Evolutionary conservation across 1,140 invertebrate genomes (phyloP), one percentile per base, ranked within the genome.

Genomic region (Maconellicoccus hirsutus): DNA sequence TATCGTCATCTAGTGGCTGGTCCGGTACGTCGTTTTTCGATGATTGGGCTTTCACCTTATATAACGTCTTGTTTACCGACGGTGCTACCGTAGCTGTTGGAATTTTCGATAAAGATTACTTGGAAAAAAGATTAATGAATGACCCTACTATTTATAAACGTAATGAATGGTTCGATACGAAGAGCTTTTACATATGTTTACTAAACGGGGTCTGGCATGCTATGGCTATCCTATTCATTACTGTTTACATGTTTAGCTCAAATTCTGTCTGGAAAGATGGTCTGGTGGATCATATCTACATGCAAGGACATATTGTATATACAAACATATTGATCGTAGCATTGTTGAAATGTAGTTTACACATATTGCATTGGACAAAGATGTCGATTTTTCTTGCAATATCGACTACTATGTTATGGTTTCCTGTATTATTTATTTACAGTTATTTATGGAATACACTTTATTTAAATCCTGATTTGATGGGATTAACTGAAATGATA

Each of bases 1-100:
- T 90, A 75, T 88, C 89, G 0, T 85, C 86, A 1, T 72, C 86
- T 69, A 89, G 89, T 0, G 84, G 89, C 69, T 77, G 92, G 8
- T 74, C 87, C 0, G 89, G 86, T 70, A 85, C 88, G 1, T 79
- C 39, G 22, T 29, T 72, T 16, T 72, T 72, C 25, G 70, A 72
- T 22, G 61, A 70, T 42, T 72, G 70, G 72, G 63, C 26, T 21
- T 39, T 72, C 61, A 70, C 25, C 23, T 16, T 25, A 4, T 72
- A 72, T n/a, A 72, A 72, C 25, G 27, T 70, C 12, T 2, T 26
- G 12, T 72, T 70, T 26, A 72, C 72, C 39, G 72, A 33, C 23
- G 33, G 22, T 7, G 52, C 70, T 14, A 70, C 72, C 0, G 12
- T 72, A 1, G 23, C 59, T 4, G 33, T 72, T 7, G 72, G 72